phyloP scores from a whole-genome alignment of 2,888 invertebrate species.

The Sarcophaga carnaria region DNA sequence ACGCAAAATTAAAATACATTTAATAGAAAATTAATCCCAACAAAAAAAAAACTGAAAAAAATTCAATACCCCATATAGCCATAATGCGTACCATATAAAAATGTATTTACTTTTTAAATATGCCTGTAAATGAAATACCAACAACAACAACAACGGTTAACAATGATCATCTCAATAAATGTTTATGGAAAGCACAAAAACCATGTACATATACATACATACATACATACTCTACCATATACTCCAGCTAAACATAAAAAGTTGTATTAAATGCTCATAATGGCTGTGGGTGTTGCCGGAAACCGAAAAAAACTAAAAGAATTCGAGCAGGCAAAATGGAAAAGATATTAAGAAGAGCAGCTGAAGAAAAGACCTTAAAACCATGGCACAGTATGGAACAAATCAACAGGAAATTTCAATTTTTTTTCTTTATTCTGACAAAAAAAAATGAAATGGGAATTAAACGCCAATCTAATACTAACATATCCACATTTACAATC shows the following conservation, averaged over 20 bases:
- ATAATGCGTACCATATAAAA: no score
- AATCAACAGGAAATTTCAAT: slow-evolving; percentile 58
- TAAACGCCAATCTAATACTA: no score
- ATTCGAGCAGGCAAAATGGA: background rate
- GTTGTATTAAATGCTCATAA: slow-evolving; percentile 19
- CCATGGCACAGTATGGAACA: slow-evolving; percentile 43
- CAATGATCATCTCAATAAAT: slow-evolving; percentile 7
- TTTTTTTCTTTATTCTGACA: background rate
- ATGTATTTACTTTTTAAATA: background rate
- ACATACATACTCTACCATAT: background rate
- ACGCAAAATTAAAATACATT: background rate
- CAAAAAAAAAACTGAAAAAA: no score
- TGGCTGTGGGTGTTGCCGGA: background rate
- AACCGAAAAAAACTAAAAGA: background rate
- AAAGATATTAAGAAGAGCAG: background rate
- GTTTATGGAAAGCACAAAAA: background rate
- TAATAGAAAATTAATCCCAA: no score
- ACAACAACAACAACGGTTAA: slow-evolving; percentile 5
- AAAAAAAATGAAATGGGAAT: no score
- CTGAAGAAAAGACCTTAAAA: background rate
- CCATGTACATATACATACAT: no score
- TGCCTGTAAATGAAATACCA: background rate
- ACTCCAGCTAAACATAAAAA: background rate
- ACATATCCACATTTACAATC: background rate
- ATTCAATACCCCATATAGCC: no score